Conservation (phyloP, 2,113 vertebrate species). For the Petaurus breviceps region DNA sequence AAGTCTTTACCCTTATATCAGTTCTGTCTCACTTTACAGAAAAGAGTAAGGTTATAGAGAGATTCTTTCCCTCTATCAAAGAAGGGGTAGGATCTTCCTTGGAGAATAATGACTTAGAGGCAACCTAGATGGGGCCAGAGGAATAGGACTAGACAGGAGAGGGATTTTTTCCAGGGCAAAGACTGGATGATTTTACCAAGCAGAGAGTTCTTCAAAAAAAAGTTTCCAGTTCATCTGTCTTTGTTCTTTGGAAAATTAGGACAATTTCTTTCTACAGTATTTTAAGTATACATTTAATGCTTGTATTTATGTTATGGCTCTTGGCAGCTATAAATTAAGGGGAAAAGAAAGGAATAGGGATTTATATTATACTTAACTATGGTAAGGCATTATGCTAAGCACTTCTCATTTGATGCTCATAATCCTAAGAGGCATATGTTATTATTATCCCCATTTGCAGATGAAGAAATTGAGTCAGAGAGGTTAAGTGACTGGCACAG, state of each 20-base stretch:
- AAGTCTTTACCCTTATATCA: not conserved
- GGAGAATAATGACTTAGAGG: not conserved
- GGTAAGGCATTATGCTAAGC: not conserved
- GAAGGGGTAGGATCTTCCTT: not conserved
- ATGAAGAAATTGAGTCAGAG: not conserved
- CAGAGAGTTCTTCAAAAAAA: not conserved
- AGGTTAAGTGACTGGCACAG: not conserved
- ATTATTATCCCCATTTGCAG: not conserved
- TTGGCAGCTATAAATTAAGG: not conserved
- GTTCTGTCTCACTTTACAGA: not conserved
- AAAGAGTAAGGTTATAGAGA: not conserved
- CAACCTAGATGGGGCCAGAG: not conserved
- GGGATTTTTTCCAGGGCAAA: not conserved
- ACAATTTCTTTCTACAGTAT: not conserved
- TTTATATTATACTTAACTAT: not conserved
- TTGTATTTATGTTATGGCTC: not conserved
- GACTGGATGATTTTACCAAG: not conserved
- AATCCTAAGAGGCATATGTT: not conserved
- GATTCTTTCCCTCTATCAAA: constrained; percentile 10
- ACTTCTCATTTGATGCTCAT: not conserved
- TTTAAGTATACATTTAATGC: too few relatives aligned
- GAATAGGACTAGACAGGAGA: not conserved
- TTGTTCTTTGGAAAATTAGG: not conserved
- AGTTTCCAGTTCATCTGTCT: not conserved
- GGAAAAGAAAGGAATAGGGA: not conserved